phyloP scores from a whole-genome alignment of 2,888 invertebrate species.

The Ptychoptera contaminata region DNA sequence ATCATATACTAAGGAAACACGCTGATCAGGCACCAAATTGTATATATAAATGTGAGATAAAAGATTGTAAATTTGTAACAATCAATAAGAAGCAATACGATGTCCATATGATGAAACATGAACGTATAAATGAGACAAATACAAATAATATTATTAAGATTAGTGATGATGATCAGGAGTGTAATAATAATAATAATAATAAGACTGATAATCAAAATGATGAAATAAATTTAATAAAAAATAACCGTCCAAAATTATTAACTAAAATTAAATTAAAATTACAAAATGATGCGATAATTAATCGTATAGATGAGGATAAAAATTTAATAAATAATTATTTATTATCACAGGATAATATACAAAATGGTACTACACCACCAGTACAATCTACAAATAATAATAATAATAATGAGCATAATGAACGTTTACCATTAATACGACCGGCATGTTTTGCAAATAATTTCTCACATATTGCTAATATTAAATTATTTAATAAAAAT shows the following conservation, averaged over 20 bases:
- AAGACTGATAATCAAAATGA: neutral
- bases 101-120: slow-evolving; percentile 25
- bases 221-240: too few species aligned
- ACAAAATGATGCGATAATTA: neutral
- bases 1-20: slow-evolving; percentile 65
- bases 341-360: too few species aligned
- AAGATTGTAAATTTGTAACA: slow-evolving; percentile 23
- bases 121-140: slow-evolving; percentile 3
- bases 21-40: slow-evolving; percentile 47
- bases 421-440: slow-evolving; percentile 1
- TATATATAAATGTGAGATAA: slow-evolving; percentile 27
- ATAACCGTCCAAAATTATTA: too few species aligned
- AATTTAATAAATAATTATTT: neutral
- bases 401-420: too few species aligned
- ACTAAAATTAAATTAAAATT: too few species aligned
- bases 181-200: slow-evolving; percentile 1
- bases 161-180: too few species aligned
- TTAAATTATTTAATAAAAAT: neutral
- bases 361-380: neutral
- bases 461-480: slow-evolving; percentile 3
- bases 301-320: neutral
- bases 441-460: slow-evolving; percentile 3
- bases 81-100: slow-evolving; percentile 24
- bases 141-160: neutral
- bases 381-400: neutral